Conservation (phyloP, 2,888 invertebrate species). For the Euproctis similis region DNA sequence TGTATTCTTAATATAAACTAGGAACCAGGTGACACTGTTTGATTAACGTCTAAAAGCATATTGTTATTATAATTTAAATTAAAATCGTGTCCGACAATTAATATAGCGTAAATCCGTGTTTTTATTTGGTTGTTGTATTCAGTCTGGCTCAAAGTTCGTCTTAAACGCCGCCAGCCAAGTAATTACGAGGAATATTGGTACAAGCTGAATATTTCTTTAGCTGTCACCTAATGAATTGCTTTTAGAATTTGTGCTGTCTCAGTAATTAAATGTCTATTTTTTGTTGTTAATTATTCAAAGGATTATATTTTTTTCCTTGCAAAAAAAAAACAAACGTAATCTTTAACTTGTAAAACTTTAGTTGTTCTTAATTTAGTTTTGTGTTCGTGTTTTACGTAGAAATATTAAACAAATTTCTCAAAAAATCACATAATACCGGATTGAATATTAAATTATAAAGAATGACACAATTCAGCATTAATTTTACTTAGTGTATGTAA, state of each 20-base stretch:
- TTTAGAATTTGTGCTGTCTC: slow-evolving; percentile 42
- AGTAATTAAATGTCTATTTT: slow-evolving; percentile 32
- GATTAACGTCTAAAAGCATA: too few relatives aligned
- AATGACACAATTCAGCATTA: too few relatives aligned
- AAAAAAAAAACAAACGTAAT: slow-evolving; percentile 6
- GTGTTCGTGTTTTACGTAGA: too few relatives aligned
- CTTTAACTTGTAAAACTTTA: neutral
- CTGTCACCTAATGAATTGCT: slow-evolving; percentile 53
- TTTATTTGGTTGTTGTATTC: slow-evolving; percentile 40
- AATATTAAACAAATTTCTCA: too few relatives aligned
- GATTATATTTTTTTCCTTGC: slow-evolving; percentile 21
- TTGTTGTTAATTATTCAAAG: slow-evolving; percentile 24
- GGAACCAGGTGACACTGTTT: too few relatives aligned
- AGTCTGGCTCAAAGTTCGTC: slow-evolving; percentile 49
- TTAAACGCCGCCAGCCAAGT: slow-evolving; percentile 61
- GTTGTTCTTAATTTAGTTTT: slow-evolving; percentile 1
- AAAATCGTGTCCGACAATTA: neutral
- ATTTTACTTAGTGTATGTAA: too few relatives aligned
- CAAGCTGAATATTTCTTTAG: slow-evolving; percentile 51
- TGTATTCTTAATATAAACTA: too few relatives aligned
- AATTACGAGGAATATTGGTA: slow-evolving; percentile 30
- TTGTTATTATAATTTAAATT: too few relatives aligned
- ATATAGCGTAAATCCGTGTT: neutral
- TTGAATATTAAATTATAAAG: too few relatives aligned
- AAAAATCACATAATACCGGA: too few relatives aligned